Base-by-base conservation (phyloP, 2,797 vertebrate genomes). In the Xiphorhynchus erythropygius region DNA sequence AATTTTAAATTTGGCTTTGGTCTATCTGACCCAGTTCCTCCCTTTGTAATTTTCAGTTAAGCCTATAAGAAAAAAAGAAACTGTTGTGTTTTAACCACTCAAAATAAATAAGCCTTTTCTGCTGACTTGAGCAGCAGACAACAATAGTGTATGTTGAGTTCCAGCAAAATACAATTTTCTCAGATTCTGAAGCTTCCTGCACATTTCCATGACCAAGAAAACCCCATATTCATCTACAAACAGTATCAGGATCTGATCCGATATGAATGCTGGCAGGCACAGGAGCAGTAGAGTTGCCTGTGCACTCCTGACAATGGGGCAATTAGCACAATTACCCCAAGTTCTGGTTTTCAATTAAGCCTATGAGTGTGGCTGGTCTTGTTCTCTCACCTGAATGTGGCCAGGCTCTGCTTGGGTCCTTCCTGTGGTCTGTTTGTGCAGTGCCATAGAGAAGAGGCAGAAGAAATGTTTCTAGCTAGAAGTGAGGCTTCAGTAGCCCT, bases 401-500 rank as follows among this genome's bases (percentile, higher is more conserved):
- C 39, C 65, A 93, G 79, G 57, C 83, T 65, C 32, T 22, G 30
- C 55, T 37, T 13, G 10, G 8, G 42, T 62, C n/a, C 30, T 92
- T 28, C 4, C 0, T 5, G 1, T 44, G 9, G 24, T 44, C 81
- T 84, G 53, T 53, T 78, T 53, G 11, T 62, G 69, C 39, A 73
- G 50, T 71, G 78, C 42, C 39, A 63, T 76, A 69, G 64, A 73
- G 35, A 47, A 93, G n/a, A 60, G 76, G 65, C 62, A 89, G 68
- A 64, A 33, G 68, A 85, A 86, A 84, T 4, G 0, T 73, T 94
- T 69, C 65, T 67, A 75, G 64, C 63, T 50, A 76, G 84, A 74
- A 89, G 41, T 23, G 88, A 95, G 55, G 52, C 32, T 91, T 87
- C 82, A 33, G 70, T 33, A 95, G 83, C 94, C 41, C 92, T 94